phyloP scores from a whole-genome alignment of 2,797 vertebrate species.

The Leucoraja ocellata region DNA sequence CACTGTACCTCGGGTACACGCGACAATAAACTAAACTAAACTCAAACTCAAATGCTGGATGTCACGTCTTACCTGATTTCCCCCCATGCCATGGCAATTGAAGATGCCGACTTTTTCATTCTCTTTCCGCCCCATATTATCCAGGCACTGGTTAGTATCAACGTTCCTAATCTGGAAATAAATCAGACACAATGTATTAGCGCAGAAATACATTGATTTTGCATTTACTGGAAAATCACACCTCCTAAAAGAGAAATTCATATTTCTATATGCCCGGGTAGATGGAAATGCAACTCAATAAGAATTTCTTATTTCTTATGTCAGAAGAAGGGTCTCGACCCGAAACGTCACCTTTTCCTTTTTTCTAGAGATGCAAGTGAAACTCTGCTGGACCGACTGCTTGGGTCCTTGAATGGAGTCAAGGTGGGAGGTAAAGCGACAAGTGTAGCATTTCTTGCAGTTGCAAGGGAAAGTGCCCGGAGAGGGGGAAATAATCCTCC shows the following conservation, averaged over 20 bases:
- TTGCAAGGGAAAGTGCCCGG: too few species aligned
- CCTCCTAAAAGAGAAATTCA: not conserved
- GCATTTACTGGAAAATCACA: not conserved
- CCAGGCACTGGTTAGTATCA: conserved; percentile 94
- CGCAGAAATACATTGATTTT: not conserved
- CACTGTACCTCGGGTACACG: too few species aligned
- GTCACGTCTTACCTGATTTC: conserved; percentile 79
- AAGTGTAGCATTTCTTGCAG: too few species aligned
- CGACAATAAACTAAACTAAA: too few species aligned
- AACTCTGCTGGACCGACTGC: too few species aligned
- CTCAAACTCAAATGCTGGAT: not conserved
- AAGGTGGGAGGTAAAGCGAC: too few species aligned
- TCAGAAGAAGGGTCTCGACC: too few species aligned
- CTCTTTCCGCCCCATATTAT: conserved; percentile 98
- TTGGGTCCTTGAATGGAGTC: too few species aligned
- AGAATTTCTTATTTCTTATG: too few species aligned
- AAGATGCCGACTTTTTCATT: conserved; percentile 98
- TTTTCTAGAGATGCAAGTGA: too few species aligned
- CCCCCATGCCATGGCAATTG: conserved; percentile 97
- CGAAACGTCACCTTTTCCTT: too few species aligned
- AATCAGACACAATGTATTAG: not conserved
- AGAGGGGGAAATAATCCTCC: too few species aligned
- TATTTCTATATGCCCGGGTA: not conserved
- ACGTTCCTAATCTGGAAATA: conserved; percentile 85
- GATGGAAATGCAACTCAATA: not conserved